Percentiles rank a stretch among this genome's conserved stretches.
Conservation (phyloP, 1,140 invertebrate species). For the Lepidurus packardi region DNA sequence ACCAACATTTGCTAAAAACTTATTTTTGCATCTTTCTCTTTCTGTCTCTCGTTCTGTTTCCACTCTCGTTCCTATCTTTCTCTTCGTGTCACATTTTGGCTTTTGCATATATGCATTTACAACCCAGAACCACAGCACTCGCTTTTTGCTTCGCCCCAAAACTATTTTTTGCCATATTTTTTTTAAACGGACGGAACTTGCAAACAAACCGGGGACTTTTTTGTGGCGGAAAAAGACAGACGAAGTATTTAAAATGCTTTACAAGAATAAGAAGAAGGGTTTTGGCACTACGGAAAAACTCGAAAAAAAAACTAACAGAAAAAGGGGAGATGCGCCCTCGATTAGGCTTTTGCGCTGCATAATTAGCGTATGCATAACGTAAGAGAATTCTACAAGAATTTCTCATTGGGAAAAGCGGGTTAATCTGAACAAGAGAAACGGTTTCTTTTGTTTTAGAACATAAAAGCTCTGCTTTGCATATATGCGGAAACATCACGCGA, state of each 20-base stretch:
- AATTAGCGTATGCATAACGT: not conserved
- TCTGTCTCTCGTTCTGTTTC: not conserved
- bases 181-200: conserved; percentile 6
- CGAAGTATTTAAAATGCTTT: too few species aligned
- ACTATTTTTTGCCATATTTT: not conserved
- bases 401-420: not conserved
- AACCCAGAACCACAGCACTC: not conserved
- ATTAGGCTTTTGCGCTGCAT: not conserved
- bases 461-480: too few species aligned
- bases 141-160: not conserved
- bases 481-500: too few species aligned
- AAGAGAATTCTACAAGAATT: not conserved
- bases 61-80: too few species aligned
- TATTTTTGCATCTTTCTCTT: not conserved
- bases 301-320: not conserved
- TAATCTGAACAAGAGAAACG: too few species aligned
- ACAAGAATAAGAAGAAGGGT: not conserved
- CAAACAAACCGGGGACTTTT: not conserved
- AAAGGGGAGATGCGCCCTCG: not conserved
- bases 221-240: not conserved
- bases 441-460: too few species aligned
- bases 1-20: not conserved
- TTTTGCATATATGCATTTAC: not conserved
- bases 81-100: not conserved
- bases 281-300: not conserved